phyloP scores from a whole-genome alignment of 2,797 vertebrate species.

The Fringilla coelebs region DNA sequence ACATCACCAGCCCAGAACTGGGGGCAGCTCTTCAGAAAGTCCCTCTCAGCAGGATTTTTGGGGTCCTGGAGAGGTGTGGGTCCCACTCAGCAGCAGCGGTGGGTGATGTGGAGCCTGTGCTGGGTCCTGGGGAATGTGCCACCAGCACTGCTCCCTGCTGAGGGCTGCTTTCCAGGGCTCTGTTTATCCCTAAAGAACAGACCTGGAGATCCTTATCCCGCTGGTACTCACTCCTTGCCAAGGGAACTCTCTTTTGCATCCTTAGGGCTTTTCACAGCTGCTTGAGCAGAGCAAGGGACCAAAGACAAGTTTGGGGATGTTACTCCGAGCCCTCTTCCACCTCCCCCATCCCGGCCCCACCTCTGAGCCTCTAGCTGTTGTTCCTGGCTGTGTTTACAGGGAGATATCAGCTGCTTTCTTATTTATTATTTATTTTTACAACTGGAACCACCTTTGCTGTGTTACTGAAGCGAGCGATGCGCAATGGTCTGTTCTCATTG shows the following conservation, averaged over 20 bases:
- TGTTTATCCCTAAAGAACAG: neutral
- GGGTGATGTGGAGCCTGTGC: neutral
- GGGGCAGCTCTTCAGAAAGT: neutral
- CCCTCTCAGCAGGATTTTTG: neutral
- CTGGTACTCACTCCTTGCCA: neutral
- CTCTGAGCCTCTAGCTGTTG: neutral
- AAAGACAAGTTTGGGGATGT: neutral
- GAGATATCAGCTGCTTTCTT: conserved; percentile 35
- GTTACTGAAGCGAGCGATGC: neutral
- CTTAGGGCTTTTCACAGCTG: neutral
- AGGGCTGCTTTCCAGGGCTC: neutral
- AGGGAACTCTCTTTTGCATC: neutral
- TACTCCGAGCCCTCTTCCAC: neutral
- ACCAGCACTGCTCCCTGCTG: neutral
- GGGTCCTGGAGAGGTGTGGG: neutral
- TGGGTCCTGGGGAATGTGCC: neutral
- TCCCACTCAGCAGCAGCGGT: neutral
- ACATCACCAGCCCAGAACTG: neutral
- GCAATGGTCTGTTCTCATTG: neutral
- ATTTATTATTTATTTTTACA: conserved; percentile 73
- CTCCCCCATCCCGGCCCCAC: neutral
- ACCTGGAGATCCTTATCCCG: neutral
- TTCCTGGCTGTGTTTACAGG: neutral
- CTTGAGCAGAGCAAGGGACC: neutral
- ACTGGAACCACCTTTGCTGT: conserved; percentile 58